phyloP scores from a whole-genome alignment of 2,888 invertebrate genomes.

The Syritta pipiens region DNA sequence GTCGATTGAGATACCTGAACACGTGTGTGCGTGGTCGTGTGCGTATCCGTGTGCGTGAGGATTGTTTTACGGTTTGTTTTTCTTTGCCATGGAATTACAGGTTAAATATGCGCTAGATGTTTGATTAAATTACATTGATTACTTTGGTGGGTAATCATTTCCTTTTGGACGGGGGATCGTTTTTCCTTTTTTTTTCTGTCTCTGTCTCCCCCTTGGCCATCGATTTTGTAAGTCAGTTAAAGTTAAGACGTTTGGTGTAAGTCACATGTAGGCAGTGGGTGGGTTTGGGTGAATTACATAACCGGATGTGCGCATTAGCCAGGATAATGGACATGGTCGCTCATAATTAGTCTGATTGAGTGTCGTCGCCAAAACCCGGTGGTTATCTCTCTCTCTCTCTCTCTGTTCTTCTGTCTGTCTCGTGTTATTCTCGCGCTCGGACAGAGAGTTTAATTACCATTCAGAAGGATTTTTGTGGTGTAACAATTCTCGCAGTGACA shows the following conservation, averaged over 20 bases:
- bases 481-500: slow-evolving; percentile 28
- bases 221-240: slow-evolving; percentile 8
- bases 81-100: slow-evolving; percentile 44
- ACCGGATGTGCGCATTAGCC: slow-evolving; percentile 9
- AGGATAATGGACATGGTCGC: slow-evolving; percentile 9
- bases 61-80: slow-evolving; percentile 37
- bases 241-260: not conserved
- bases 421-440: not conserved
- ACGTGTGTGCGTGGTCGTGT: too few relatives aligned
- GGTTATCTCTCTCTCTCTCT: not conserved
- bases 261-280: too few relatives aligned
- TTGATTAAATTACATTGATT: slow-evolving; percentile 55
- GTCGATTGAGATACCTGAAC: slow-evolving; percentile 44
- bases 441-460: slow-evolving; percentile 26
- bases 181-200: not conserved
- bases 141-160: slow-evolving; percentile 29
- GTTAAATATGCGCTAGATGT: slow-evolving; percentile 55
- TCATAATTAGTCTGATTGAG: slow-evolving; percentile 48
- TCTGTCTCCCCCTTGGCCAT: not conserved
- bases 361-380: slow-evolving; percentile 15
- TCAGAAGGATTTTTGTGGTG: slow-evolving; percentile 30
- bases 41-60: too few relatives aligned
- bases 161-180: not conserved
- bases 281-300: not conserved
- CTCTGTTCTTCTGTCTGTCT: not conserved